Conservation (phyloP, 2,113 vertebrate genomes). For the Indicator maculatus region DNA sequence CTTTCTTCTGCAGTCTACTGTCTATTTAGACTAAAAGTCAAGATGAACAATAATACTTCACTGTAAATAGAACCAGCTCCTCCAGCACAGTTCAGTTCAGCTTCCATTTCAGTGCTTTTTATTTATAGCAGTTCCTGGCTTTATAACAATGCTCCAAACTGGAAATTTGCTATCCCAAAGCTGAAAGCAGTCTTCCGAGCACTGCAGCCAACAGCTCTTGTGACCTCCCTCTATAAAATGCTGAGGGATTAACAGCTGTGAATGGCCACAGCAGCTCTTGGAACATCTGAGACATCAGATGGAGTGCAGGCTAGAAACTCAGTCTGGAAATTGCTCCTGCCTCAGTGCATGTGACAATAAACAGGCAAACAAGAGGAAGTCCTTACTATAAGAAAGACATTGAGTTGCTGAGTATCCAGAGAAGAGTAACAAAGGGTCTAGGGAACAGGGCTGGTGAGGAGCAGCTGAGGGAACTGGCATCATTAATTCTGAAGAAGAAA, state of each 20-base stretch:
- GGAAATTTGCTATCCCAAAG: constrained; percentile 59
- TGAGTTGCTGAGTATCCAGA: too few species aligned
- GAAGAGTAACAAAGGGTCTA: too few species aligned
- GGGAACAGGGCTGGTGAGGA: too few species aligned
- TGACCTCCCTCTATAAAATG: constrained; percentile 42
- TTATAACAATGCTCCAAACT: constrained; percentile 24
- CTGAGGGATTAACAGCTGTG: constrained; percentile 26
- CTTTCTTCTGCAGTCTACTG: not conserved
- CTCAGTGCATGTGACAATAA: not conserved
- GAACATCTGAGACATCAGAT: constrained; percentile 8
- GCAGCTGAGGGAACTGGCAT: too few species aligned
- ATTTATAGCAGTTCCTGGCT: constrained; percentile 57
- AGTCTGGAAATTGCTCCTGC: not conserved
- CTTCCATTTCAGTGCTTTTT: constrained; percentile 15
- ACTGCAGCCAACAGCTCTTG: constrained; percentile 44
- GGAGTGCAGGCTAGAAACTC: not conserved
- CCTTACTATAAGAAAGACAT: not conserved
- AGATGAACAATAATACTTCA: constrained; percentile 35
- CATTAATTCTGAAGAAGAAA: too few species aligned
- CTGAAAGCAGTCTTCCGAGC: constrained; percentile 37
- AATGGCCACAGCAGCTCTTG: constrained; percentile 22
- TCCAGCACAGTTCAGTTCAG: not conserved
- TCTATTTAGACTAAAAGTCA: constrained; percentile 18
- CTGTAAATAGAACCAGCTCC: constrained; percentile 49
- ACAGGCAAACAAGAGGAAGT: not conserved